Conservation (phyloP, 2,113 vertebrate species). For the Fulica atra region DNA sequence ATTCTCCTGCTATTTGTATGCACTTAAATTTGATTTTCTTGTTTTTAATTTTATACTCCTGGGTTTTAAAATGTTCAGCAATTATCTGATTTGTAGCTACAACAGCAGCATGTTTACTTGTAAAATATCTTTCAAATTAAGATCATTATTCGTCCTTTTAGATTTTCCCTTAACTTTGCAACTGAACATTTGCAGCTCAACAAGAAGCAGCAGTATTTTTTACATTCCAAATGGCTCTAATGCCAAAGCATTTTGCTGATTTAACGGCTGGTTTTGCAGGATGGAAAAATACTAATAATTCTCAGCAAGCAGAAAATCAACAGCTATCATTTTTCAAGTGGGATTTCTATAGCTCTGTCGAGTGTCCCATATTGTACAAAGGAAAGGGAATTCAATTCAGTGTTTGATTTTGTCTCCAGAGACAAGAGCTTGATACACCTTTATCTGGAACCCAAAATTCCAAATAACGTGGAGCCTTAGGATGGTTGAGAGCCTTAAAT, state of each 20-base stretch:
- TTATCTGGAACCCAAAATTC: background rate
- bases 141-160: background rate
- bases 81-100: slow-evolving; percentile 58
- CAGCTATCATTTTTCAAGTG: slow-evolving; percentile 36
- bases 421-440: background rate
- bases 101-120: slow-evolving; percentile 25
- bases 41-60: slow-evolving; percentile 32
- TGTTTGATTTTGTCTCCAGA: background rate
- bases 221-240: slow-evolving; percentile 17
- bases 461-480: background rate
- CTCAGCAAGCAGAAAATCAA: slow-evolving; percentile 63
- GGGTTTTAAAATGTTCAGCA: slow-evolving; percentile 34
- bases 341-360: slow-evolving; percentile 46
- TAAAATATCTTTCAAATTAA: slow-evolving; percentile 53
- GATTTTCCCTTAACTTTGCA: slow-evolving; percentile 34
- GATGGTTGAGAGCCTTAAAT: background rate
- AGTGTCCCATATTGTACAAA: background rate
- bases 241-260: slow-evolving; percentile 32
- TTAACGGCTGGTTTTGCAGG: slow-evolving; percentile 45
- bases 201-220: slow-evolving; percentile 29
- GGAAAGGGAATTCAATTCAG: background rate
- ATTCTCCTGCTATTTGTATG: slow-evolving; percentile 4
- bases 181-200: background rate
- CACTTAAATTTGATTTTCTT: slow-evolving; percentile 35
- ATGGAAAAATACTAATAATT: slow-evolving; percentile 61